Evolutionary conservation across 1,140 invertebrate species (phyloP).

Genomic region (Calephelis virginiensis): DNA sequence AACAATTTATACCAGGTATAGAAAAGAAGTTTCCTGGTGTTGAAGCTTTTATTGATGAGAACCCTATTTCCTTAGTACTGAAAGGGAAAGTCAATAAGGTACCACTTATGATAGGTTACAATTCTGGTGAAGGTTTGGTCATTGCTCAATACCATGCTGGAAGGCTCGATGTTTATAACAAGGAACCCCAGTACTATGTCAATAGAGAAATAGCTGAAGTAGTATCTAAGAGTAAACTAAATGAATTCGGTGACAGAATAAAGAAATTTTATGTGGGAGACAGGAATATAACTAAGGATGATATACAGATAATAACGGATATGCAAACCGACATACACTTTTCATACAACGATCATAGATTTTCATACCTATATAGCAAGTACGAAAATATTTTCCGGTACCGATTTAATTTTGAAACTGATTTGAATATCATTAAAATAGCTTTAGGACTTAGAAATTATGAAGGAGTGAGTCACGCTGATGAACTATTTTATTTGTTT

Average conservation of each 20-base stretch:
- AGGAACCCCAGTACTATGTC: slow-evolving; percentile 53
- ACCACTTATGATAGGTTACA: slow-evolving; percentile 81
- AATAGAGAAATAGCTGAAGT: slow-evolving; percentile 52
- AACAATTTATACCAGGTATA: slow-evolving; percentile 64
- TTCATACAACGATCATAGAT: slow-evolving; percentile 54
- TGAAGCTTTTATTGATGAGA: slow-evolving; percentile 59
- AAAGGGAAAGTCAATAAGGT: slow-evolving; percentile 74
- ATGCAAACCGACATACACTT: slow-evolving; percentile 39
- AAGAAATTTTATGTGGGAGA: slow-evolving; percentile 74
- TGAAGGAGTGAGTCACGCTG: slow-evolving; percentile 80
- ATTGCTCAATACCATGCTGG: slow-evolving; percentile 46
- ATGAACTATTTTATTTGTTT: slow-evolving; percentile 83
- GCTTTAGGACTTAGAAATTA: slow-evolving; percentile 36
- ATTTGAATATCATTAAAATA: slow-evolving; percentile 62
- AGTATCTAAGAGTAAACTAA: slow-evolving; percentile 41
- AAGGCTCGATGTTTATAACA: slow-evolving; percentile 51
- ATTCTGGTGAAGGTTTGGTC: slow-evolving; percentile 78
- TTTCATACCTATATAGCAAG: slow-evolving; percentile 47
- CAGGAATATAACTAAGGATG: slow-evolving; percentile 40
- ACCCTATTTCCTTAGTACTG: slow-evolving; percentile 55
- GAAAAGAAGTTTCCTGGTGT: slow-evolving; percentile 62
- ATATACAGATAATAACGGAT: slow-evolving; percentile 27
- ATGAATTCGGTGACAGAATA: slow-evolving; percentile 61
- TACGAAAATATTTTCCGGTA: slow-evolving; percentile 69
- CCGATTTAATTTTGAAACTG: slow-evolving; percentile 66